phyloP scores from a whole-genome alignment of 1,140 invertebrate species.

The Micrasema minimum region DNA sequence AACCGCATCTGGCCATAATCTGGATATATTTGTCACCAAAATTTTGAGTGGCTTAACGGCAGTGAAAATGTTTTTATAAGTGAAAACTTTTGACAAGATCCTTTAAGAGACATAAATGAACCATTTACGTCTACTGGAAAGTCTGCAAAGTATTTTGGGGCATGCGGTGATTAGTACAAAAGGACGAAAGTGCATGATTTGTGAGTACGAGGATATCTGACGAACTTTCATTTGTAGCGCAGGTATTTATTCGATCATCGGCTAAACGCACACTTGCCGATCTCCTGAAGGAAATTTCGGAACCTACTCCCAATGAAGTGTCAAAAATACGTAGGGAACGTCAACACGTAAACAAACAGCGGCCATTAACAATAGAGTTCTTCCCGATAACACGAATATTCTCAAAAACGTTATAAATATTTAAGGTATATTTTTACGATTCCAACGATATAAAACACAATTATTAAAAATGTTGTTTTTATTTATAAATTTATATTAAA shows the following conservation, averaged over 20 bases:
- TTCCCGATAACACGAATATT: too few relatives aligned
- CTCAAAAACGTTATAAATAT: too few relatives aligned
- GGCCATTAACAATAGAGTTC: background rate
- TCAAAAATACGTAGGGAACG: background rate
- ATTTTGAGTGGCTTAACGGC: too few relatives aligned
- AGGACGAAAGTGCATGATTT: slow-evolving; percentile 7
- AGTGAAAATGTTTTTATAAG: too few relatives aligned
- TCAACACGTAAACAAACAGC: background rate
- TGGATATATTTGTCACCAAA: too few relatives aligned
- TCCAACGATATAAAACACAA: too few relatives aligned
- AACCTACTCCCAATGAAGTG: background rate
- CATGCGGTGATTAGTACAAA: slow-evolving; percentile 3
- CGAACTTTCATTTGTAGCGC: slow-evolving; percentile 1
- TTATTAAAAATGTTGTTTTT: too few relatives aligned
- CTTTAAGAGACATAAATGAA: too few relatives aligned
- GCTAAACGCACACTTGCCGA: background rate
- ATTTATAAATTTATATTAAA: too few relatives aligned
- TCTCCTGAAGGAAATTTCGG: background rate
- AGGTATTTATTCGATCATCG: background rate
- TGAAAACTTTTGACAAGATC: too few relatives aligned
- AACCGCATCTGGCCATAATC: too few relatives aligned
- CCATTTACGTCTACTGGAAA: background rate
- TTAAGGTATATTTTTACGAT: too few relatives aligned
- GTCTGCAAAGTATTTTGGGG: background rate
- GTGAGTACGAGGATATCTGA: slow-evolving; percentile 7